Conservation (phyloP, 2,113 vertebrate species). For the crab-eating macaque (Macaca fascicularis) region DNA sequence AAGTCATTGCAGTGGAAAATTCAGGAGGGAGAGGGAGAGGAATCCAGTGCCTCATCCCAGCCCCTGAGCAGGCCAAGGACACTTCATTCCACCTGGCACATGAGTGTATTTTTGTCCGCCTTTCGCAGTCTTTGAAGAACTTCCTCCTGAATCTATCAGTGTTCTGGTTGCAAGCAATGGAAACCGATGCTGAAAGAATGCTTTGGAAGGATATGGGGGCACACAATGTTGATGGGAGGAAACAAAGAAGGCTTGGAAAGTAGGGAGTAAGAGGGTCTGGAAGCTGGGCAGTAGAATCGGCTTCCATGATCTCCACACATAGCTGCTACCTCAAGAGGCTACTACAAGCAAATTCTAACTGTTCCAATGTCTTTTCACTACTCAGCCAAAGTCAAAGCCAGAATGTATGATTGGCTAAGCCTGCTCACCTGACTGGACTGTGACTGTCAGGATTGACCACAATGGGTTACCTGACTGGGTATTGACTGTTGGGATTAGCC, state of each 20-base stretch:
- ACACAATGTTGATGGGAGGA: neutral
- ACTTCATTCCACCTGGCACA: neutral
- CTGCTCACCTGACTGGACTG: neutral
- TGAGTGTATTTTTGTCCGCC: neutral
- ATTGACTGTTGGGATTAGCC: neutral
- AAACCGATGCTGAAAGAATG: neutral
- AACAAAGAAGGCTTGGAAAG: neutral
- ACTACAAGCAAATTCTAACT: neutral
- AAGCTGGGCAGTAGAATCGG: neutral
- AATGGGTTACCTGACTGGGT: neutral
- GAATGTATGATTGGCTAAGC: neutral
- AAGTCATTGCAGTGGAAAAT: fast-evolving
- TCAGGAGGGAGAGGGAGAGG: neutral
- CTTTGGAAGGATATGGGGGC: neutral
- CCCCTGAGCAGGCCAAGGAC: neutral
- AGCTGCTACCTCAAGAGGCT: neutral
- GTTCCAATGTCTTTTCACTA: neutral
- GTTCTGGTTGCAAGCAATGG: neutral
- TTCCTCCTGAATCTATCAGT: neutral
- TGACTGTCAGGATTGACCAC: neutral
- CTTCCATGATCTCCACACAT: neutral
- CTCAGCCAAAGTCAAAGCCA: neutral
- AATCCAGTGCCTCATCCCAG: fast-evolving
- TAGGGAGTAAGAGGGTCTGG: neutral
- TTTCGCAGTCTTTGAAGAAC: neutral